Percentiles rank a stretch among this genome's conserved stretches.
Evolutionary conservation across 2,888 invertebrate genomes (phyloP).

Genomic region (Phengaris arion): DNA sequence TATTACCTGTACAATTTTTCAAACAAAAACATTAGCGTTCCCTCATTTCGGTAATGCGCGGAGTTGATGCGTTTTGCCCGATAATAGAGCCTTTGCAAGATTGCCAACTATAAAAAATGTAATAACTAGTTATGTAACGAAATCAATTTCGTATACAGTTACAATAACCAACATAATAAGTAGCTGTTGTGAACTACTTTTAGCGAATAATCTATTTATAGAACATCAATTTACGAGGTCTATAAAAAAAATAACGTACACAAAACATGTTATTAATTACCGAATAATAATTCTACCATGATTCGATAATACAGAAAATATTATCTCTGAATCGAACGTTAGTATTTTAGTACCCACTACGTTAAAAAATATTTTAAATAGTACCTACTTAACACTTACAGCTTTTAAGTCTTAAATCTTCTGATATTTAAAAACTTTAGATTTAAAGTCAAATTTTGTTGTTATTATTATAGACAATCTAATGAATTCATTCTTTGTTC

Average conservation of each 20-base stretch:
- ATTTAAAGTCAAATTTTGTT: constrained; percentile 49
- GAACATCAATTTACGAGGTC: neutral
- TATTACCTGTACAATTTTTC: constrained; percentile 25
- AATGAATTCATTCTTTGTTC: constrained; percentile 69
- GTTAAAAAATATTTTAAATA: too few species aligned
- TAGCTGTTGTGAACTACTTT: constrained; percentile 26
- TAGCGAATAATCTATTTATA: neutral
- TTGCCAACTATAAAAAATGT: constrained; percentile 69
- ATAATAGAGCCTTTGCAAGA: constrained; percentile 61
- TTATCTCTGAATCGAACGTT: too few species aligned
- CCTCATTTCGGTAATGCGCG: constrained; percentile 64
- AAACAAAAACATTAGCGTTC: constrained; percentile 61
- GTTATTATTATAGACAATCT: constrained; percentile 71
- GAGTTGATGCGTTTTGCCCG: constrained; percentile 57
- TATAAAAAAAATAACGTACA: neutral
- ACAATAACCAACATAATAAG: constrained; percentile 53
- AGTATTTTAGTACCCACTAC: too few species aligned
- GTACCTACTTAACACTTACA: too few species aligned
- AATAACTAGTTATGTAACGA: constrained; percentile 67
- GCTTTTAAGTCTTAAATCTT: too few species aligned
- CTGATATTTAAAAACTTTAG: too few species aligned
- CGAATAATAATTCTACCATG: too few species aligned
- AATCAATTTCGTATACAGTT: constrained; percentile 72
- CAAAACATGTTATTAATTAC: too few species aligned
- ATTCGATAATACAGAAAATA: too few species aligned